Conservation (phyloP, 2,113 vertebrate species). For the Notarius lentiginosus region DNA sequence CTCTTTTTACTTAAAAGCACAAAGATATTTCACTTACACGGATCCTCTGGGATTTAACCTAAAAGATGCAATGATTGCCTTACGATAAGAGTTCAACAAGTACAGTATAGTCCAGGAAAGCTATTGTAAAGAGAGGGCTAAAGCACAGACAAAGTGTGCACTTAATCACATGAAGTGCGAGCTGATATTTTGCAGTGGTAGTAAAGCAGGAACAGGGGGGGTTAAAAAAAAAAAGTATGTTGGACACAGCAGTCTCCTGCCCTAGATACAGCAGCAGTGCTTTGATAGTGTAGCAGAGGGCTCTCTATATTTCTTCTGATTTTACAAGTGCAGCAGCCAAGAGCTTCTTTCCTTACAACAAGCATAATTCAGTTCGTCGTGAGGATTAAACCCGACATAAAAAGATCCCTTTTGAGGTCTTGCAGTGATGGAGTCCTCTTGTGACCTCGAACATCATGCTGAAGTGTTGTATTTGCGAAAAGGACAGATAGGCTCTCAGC, state of each 20-base stretch:
- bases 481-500: conserved; percentile 6
- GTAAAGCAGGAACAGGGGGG: conserved; percentile 30
- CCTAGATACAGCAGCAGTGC: conserved; percentile 23
- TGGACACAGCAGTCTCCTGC: conserved; percentile 29
- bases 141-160: conserved; percentile 58
- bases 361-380: conserved; percentile 7
- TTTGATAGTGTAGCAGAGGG: neutral
- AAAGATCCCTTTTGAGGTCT: neutral
- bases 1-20: neutral
- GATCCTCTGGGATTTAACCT: neutral
- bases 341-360: neutral
- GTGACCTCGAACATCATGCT: neutral
- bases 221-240: neutral
- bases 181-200: conserved; percentile 51
- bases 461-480: neutral
- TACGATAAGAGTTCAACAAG: conserved; percentile 23
- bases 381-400: neutral
- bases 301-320: neutral
- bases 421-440: neutral
- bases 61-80: neutral
- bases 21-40: neutral
- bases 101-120: neutral
- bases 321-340: conserved; percentile 15
- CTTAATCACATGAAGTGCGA: conserved; percentile 64
- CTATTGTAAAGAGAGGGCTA: conserved; percentile 43